phyloP scores from a whole-genome alignment of 2,797 vertebrate species.

The Thalassophryne amazonica region DNA sequence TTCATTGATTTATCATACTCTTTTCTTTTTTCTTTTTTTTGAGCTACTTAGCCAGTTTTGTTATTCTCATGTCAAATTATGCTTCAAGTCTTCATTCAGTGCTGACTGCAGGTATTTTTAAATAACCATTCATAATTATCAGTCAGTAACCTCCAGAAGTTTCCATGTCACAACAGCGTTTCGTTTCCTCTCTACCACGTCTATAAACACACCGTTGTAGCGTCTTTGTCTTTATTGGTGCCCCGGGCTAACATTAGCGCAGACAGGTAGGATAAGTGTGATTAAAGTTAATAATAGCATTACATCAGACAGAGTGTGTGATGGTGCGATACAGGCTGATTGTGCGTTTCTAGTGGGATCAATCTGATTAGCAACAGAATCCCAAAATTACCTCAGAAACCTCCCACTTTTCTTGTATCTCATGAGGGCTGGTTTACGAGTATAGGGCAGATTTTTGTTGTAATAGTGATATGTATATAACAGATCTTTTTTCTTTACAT shows the following conservation, averaged over 20 bases:
- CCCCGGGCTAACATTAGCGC: conserved; percentile 56
- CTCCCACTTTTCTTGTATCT: neutral
- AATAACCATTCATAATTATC: conserved; percentile 5
- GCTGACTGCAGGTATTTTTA: conserved; percentile 1
- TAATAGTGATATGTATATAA: too few relatives aligned
- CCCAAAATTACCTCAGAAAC: conserved; percentile 46
- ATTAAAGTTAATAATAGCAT: conserved; percentile 67
- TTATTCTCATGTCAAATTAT: neutral
- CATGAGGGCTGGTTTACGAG: too few relatives aligned
- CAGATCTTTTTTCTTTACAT: too few relatives aligned
- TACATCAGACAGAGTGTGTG: conserved; percentile 46
- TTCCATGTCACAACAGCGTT: conserved; percentile 3
- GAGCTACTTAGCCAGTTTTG: neutral
- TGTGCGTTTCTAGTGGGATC: conserved; percentile 33
- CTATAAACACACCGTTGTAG: conserved; percentile 25
- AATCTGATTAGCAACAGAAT: conserved; percentile 57
- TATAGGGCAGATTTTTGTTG: too few relatives aligned
- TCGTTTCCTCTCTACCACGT: conserved; percentile 21
- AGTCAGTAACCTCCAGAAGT: conserved; percentile 1
- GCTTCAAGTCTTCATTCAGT: neutral
- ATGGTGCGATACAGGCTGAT: conserved; percentile 24
- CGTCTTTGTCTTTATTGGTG: conserved; percentile 43
- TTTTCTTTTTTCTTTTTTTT: neutral
- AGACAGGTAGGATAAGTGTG: conserved; percentile 68
- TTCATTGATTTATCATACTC: neutral